These are phyloP conservation scores for Allacma fusca DNA, from an alignment of 2,888 invertebrate genomes.

Conservation along the genomic window DNA sequence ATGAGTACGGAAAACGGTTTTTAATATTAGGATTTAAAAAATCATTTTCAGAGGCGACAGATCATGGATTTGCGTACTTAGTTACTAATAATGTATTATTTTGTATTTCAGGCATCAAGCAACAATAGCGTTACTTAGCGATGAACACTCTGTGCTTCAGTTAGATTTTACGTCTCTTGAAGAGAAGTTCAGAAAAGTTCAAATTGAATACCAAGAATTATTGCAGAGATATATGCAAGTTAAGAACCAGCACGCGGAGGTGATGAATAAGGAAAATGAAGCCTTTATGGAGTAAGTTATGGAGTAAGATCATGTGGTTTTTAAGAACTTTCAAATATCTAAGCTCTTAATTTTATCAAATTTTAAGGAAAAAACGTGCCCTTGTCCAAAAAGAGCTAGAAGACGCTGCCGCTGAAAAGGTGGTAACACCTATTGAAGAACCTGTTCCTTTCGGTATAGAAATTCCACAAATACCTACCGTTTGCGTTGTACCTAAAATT, in stretches of 20 bases:
- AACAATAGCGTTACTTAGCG: conserved; percentile 85
- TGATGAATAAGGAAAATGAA: conserved; percentile 96
- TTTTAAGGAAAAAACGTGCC: conserved; percentile 80
- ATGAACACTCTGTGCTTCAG: conserved; percentile 94
- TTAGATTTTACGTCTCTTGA: conserved; percentile 89
- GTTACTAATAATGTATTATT: background rate
- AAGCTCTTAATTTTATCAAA: background rate
- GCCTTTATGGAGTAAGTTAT: conserved; percentile 80
- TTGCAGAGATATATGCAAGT: conserved; percentile 88
- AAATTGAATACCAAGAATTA: conserved; percentile 85
- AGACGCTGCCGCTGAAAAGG: conserved; percentile 79
- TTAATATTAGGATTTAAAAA: no score
- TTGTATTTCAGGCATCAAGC: conserved; percentile 70
- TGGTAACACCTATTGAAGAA: background rate
- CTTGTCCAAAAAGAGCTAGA: conserved; percentile 89
- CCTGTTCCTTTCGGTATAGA: background rate
- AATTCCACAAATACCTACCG: conserved; percentile 9
- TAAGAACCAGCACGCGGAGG: conserved; percentile 94
- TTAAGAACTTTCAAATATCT: background rate
- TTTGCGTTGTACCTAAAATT: conserved; percentile 71
- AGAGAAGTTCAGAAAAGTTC: conserved; percentile 83
- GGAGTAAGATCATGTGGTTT: conserved; percentile 2
- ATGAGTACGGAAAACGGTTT: background rate
- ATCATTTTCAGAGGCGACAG: no score
- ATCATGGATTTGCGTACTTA: background rate